Percentiles rank a stretch among this genome's conserved stretches.
Conservation (phyloP, 2,888 invertebrate genomes). For the Gastrophysa polygoni region DNA sequence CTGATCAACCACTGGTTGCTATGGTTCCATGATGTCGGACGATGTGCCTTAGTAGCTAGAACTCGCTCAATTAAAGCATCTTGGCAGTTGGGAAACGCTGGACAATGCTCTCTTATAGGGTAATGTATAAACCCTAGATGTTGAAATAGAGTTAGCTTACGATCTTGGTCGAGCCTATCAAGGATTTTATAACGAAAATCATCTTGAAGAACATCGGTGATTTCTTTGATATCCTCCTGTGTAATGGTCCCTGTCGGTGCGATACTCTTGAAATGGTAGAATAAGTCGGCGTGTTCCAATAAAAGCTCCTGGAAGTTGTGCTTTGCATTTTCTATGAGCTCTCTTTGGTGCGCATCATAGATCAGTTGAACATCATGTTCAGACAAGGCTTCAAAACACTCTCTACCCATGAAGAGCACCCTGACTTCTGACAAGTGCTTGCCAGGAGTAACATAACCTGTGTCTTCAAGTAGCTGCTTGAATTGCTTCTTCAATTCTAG, state of each 20-base stretch:
- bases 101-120: conserved; percentile 93
- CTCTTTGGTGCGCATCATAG: conserved; percentile 92
- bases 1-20: conserved; percentile 70
- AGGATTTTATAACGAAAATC: conserved; percentile 95
- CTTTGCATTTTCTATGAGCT: conserved; percentile 87
- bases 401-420: conserved; percentile 90
- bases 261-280: conserved; percentile 90
- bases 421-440: conserved; percentile 89
- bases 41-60: conserved; percentile 70
- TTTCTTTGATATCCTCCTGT: conserved; percentile 92
- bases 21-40: conserved; percentile 67
- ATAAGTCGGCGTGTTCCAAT: conserved; percentile 90
- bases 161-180: conserved; percentile 91
- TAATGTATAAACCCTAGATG: conserved; percentile 96
- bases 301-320: conserved; percentile 91
- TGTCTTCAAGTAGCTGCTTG: conserved; percentile 89
- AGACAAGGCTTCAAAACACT: conserved; percentile 90
- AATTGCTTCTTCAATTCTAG: conserved; percentile 94
- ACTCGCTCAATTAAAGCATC: conserved; percentile 77
- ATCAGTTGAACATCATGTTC: conserved; percentile 91
- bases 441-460: conserved; percentile 95
- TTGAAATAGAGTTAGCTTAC: conserved; percentile 92
- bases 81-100: conserved; percentile 84
- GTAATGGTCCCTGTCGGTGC: conserved; percentile 90
- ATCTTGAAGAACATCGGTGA: conserved; percentile 88